A percentile compares a stretch with the other conserved stretches of the same genome.
Conservation (phyloP, 2,113 vertebrate genomes). For the Todiramphus chloris region DNA sequence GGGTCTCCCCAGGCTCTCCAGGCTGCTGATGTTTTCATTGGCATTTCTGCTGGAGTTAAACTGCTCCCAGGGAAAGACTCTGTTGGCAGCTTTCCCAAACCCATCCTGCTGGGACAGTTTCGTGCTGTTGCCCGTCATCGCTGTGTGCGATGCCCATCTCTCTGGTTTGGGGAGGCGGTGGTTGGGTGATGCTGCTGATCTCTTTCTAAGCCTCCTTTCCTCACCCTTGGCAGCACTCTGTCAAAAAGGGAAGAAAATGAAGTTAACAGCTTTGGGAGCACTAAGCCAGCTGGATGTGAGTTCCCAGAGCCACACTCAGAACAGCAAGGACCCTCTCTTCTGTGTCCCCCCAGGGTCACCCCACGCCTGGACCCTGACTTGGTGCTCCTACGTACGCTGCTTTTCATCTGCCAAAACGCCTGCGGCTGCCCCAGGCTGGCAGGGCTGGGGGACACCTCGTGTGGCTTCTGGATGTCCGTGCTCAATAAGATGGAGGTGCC, state of each 20-base stretch:
- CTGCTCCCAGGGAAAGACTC: not conserved
- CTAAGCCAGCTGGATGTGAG: not conserved
- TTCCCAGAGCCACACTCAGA: not conserved
- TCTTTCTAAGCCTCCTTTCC: not conserved
- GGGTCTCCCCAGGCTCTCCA: not conserved
- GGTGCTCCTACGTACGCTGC: fast-evolving
- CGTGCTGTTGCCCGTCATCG: not conserved
- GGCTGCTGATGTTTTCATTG: not conserved
- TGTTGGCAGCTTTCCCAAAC: not conserved
- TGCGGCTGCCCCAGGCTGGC: not conserved
- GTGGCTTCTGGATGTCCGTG: not conserved
- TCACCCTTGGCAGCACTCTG: not conserved
- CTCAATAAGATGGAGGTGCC: fast-evolving
- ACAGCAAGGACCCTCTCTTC: not conserved
- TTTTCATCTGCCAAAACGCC: not conserved
- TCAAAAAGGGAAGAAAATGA: not conserved
- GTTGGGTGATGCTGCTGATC: not conserved
- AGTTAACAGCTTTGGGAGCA: not conserved
- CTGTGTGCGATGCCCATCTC: fast-evolving
- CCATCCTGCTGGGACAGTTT: not conserved
- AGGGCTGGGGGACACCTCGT: not conserved
- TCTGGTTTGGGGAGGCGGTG: not conserved
- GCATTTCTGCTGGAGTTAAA: not conserved
- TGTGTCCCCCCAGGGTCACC: not conserved
- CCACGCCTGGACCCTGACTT: not conserved